Evolutionary conservation across 2,113 vertebrate genomes (phyloP), one percentile per base, ranked within the genome.

Genomic region (Mugil cephalus): DNA sequence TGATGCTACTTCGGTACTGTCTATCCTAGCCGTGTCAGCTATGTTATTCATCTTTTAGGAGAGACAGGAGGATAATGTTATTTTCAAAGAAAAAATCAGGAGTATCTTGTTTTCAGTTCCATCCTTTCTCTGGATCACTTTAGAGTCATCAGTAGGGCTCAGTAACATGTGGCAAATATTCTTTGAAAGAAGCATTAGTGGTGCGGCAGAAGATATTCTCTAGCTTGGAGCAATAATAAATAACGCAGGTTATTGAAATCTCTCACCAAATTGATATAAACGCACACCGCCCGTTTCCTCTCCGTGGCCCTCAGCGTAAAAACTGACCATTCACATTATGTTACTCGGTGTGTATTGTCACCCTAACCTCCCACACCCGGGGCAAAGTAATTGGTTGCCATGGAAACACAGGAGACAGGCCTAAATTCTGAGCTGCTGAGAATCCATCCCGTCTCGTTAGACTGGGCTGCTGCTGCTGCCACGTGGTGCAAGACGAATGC

Each of bases 341-440:
- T 69, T 64, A 85, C 83, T 76, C 79, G 65, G 10, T 53, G 52
- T 61, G 53, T 36, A 47, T 62, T 76, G 77, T 71, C 74, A 83
- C 71, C 69, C 60, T 48, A 80, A 69, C 79, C 75, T 73, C 71
- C 69, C 62, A 75, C 69, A 80, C 61, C 66, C 74, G n/a, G 63
- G 67, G 83, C 70, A 77, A 70, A 85, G 79, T 77, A 77, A 87
- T 79, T 66, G 51, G 90, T 90, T 91, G 74, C 88, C 88, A 91
- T 88, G 83, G 89, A 88, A 91, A 93, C 89, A 83, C 72, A 35
- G 48, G 73, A 81, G 63, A 10, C 65, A 56, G 52, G 62, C 46
- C 82, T 74, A 54, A 86, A 85, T 46, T 80, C 34, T 36, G 51
- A 69, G 80, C 77, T 69, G 71, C 73, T 60, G 50, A 65, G 74